A percentile compares a stretch with the other conserved stretches of the same genome.
Evolutionary conservation across 2,888 invertebrate genomes (phyloP).

Genomic region (Ashinkailepas kermadecensis): DNA sequence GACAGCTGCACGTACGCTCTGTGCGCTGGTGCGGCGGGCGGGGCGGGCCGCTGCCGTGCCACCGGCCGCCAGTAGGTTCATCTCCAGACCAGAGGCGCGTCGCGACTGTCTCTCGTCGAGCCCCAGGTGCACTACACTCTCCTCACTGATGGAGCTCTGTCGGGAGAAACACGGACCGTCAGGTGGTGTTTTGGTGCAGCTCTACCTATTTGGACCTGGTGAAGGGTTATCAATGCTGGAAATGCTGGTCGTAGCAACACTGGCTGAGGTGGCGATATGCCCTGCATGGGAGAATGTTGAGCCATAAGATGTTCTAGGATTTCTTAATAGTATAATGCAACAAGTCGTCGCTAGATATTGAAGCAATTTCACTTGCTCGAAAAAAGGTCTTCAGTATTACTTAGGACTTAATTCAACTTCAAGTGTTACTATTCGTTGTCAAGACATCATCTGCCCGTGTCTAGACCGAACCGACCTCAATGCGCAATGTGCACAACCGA

Average conservation of each 20-base stretch:
- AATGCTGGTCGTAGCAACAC: neutral
- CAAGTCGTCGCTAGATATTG: no score
- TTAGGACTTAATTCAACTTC: no score
- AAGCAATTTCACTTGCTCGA: no score
- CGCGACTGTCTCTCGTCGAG: neutral
- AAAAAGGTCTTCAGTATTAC: no score
- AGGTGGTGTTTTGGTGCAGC: neutral
- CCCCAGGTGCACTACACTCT: neutral
- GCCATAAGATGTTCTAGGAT: neutral
- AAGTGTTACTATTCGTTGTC: no score
- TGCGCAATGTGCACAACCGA: no score
- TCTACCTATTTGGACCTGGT: neutral
- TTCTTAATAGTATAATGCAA: no score
- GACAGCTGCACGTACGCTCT: neutral
- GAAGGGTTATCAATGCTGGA: neutral
- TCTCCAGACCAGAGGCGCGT: neutral
- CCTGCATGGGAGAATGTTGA: neutral
- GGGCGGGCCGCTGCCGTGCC: constrained; percentile 78
- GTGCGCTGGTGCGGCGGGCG: constrained; percentile 62
- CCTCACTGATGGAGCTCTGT: constrained; percentile 4
- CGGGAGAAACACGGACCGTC: neutral
- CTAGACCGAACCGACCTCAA: no score
- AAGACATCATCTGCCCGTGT: no score
- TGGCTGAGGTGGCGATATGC: neutral
- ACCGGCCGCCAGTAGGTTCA: constrained; percentile 37